Conservation (phyloP, 2,888 invertebrate genomes). For the Caenorhabditis panamensis region DNA sequence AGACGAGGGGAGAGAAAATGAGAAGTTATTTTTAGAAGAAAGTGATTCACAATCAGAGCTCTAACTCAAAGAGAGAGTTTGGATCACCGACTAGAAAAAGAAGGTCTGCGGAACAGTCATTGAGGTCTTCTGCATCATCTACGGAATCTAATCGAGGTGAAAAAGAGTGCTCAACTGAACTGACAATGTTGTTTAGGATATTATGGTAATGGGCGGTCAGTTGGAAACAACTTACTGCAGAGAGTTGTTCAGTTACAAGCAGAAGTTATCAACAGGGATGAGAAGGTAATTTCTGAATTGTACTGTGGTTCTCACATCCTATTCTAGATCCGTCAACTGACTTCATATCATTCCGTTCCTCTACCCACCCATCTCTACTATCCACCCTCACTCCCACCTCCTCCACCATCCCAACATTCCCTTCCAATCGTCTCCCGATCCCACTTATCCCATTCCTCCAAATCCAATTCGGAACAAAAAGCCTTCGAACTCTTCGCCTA, state of each 20-base stretch:
- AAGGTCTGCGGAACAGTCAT: conserved; percentile 24
- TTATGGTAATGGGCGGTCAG: conserved; percentile 27
- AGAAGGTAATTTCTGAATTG: too few relatives aligned
- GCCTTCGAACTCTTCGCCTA: conserved; percentile 53
- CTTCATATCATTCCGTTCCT: neutral
- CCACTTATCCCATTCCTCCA: neutral
- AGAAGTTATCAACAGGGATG: conserved; percentile 69
- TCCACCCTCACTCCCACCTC: conserved; percentile 6
- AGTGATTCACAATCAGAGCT: neutral
- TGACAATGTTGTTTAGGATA: too few relatives aligned
- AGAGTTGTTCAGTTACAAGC: conserved; percentile 72
- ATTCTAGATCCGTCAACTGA: conserved; percentile 44
- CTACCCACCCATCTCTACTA: conserved; percentile 13
- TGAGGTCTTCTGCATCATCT: conserved; percentile 45
- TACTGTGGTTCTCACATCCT: neutral
- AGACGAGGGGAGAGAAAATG: too few relatives aligned
- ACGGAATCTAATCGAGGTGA: conserved; percentile 34
- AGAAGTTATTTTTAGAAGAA: conserved; percentile 5
- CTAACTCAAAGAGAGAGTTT: neutral
- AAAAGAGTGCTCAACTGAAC: neutral
- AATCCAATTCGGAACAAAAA: neutral
- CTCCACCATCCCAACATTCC: neutral
- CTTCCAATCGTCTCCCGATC: neutral
- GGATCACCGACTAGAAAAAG: neutral
- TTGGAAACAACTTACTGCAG: conserved; percentile 70